Percentiles rank a stretch among this genome's conserved stretches.
These are phyloP conservation scores for Panthera tigris DNA, from an alignment of 2,113 vertebrate genomes.

Conservation along the genomic window DNA sequence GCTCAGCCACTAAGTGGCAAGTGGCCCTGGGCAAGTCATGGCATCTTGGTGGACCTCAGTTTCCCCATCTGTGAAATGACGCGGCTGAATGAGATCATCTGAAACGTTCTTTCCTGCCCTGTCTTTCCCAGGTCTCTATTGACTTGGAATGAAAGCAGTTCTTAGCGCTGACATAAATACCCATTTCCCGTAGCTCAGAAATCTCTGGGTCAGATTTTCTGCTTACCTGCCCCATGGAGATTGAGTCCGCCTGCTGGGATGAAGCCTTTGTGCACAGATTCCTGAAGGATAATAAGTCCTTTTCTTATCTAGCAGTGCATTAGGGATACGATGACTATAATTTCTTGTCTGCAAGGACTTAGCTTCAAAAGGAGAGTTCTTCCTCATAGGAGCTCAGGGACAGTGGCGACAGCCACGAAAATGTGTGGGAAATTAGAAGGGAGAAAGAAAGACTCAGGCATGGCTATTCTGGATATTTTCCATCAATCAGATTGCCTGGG, in stretches of 20 bases:
- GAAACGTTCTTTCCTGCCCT: neutral
- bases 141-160: slow-evolving; percentile 57
- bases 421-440: slow-evolving; percentile 70
- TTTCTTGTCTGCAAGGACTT: slow-evolving; percentile 81
- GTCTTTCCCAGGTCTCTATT: neutral
- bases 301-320: slow-evolving; percentile 80
- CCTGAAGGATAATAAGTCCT: slow-evolving; percentile 83
- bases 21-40: neutral
- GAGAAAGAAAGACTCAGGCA: slow-evolving; percentile 67
- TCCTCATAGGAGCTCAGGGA: slow-evolving; percentile 38
- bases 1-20: neutral
- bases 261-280: slow-evolving; percentile 78
- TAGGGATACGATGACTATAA: slow-evolving; percentile 84
- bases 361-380: slow-evolving; percentile 79
- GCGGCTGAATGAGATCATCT: rapidly evolving
- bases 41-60: neutral
- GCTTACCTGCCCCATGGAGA: slow-evolving; percentile 73
- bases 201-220: slow-evolving; percentile 71
- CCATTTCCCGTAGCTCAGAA: slow-evolving; percentile 71
- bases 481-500: slow-evolving; percentile 80
- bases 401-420: slow-evolving; percentile 53
- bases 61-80: neutral
- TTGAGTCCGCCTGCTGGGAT: slow-evolving; percentile 81
- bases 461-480: slow-evolving; percentile 76
- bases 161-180: slow-evolving; percentile 58